Evolutionary conservation across 2,888 invertebrate species (phyloP).

Genomic region (Antheraea yamamai): DNA sequence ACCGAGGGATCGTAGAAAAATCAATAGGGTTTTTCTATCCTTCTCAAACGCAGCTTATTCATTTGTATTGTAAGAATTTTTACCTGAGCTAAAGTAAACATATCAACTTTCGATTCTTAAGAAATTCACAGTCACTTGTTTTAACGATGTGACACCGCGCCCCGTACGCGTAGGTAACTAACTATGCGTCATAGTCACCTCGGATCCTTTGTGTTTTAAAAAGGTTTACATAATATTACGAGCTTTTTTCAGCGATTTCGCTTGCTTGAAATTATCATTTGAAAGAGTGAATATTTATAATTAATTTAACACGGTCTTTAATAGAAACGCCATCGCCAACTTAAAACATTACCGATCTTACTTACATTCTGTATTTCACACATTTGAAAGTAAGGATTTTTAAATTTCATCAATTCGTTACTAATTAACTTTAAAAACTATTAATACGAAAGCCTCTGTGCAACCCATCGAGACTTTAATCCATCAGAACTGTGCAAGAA

Average conservation of each 20-base stretch:
- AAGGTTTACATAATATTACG: background rate
- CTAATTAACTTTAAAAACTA: background rate
- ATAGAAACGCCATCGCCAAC: background rate
- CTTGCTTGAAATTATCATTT: background rate
- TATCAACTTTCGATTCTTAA: constrained; percentile 14
- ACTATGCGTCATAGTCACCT: constrained; percentile 11
- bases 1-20: constrained; percentile 7
- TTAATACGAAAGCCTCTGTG: background rate
- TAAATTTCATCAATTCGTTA: background rate
- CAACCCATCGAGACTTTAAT: background rate
- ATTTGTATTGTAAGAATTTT: constrained; percentile 8
- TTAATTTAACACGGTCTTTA: background rate
- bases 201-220: constrained; percentile 1
- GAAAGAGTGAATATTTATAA: background rate
- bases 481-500: background rate
- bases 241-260: background rate
- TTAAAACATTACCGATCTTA: background rate
- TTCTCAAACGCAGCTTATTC: background rate
- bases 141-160: constrained; percentile 14
- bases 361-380: too few species aligned
- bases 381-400: background rate
- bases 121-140: constrained; percentile 19
- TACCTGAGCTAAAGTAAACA: constrained; percentile 7
- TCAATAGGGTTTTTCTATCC: background rate
- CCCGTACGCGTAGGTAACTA: background rate